Base-by-base conservation (phyloP, 1,140 invertebrate species). In the Armadillidium nasatum region DNA sequence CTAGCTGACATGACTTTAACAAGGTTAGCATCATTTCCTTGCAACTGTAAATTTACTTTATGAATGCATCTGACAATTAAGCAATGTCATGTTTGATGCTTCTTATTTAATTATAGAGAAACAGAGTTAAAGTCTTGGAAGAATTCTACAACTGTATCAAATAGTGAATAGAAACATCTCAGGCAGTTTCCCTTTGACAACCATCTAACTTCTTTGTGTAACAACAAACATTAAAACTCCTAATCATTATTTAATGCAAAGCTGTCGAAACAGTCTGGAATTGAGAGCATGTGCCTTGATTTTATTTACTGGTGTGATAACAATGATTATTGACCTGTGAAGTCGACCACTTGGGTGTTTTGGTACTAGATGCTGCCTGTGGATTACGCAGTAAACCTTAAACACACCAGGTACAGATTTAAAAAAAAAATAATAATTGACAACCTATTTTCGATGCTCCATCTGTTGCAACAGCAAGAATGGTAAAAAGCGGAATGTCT, bases 241-340 rank as follows among this genome's bases (percentile, higher is more conserved):
- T 81, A 76, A 76, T 80, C 76, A 80, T 78, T 80, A 45, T n/a
- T 71, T 54, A 78, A 46, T 19, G 67, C 78, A 81, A 73, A 80
- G 67, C 76, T 76, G 76, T 19, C 46, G 33, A 77, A 81, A 77
- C 72, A 81, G 77, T n/a, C n/a, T n/a, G n/a, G n/a, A n/a, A n/a
- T n/a, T n/a, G n/a, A n/a, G n/a, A n/a, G n/a, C n/a, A n/a, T 80
- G 22, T 7, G 43, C 72, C 54, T 54, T 73, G 72, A 78, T 78
- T 72, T 78, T 72, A 71, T 80, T 78, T 10, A 78, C 46, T 66
- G 76, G 73, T 80, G 7, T 75, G 33, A 76, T 80, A 45, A 80
- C 76, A 78, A 72, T 73, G 54, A 72, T 66, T 45, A 81, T 22
- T 78, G n/a, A n/a, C n/a, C n/a, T n/a, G n/a, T n/a, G n/a, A n/a